Conservation (phyloP, 2,113 vertebrate species). For the Lagopus leucura region DNA sequence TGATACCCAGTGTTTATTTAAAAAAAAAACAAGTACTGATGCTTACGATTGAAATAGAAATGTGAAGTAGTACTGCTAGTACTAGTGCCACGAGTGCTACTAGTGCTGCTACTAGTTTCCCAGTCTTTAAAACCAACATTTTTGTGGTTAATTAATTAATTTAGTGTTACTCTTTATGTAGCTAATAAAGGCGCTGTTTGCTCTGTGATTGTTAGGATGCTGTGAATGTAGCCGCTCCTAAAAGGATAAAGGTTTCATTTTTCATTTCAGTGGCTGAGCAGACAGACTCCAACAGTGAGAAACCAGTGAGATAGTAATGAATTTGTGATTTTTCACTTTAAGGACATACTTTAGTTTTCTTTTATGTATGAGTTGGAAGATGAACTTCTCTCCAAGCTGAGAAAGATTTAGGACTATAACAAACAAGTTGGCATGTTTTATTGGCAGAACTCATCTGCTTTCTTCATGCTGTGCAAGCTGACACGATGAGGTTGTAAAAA, state of each 20-base stretch:
- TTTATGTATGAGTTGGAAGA: neutral
- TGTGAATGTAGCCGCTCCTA: neutral
- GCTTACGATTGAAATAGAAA: neutral
- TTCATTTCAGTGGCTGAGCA: neutral
- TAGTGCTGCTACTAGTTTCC: neutral
- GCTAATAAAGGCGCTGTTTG: neutral
- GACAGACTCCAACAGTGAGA: neutral
- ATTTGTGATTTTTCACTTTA: neutral
- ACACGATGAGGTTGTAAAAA: neutral
- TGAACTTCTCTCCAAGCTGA: neutral
- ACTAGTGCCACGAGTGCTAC: too few relatives aligned
- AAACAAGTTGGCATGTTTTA: neutral
- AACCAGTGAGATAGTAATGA: neutral
- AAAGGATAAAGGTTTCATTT: neutral
- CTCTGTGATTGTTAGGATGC: neutral
- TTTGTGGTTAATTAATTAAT: neutral
- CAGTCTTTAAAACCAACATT: neutral
- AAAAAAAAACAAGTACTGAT: neutral
- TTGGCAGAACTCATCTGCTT: conserved; percentile 18
- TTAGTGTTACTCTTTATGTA: neutral
- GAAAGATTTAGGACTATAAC: neutral
- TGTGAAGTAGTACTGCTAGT: neutral
- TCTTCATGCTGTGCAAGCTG: conserved; percentile 15
- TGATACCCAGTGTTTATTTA: neutral
- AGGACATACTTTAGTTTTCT: neutral